Evolutionary conservation across 2,113 vertebrate genomes (phyloP).

Genomic region (Lophochroa leadbeateri): DNA sequence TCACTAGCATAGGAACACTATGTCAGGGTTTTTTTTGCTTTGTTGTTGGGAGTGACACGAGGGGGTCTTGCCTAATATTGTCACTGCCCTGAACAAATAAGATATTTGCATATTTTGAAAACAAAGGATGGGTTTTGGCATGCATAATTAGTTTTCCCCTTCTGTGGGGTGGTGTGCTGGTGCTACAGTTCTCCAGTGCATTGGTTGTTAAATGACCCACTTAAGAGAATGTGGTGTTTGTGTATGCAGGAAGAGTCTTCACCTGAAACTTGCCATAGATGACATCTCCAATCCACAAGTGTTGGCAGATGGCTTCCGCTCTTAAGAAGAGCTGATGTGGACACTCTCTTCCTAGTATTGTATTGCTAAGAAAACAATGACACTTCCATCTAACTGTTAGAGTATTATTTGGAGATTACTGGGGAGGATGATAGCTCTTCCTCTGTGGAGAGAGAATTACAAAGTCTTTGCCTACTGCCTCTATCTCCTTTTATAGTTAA

Average conservation of each 20-base stretch:
- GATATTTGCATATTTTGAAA: not conserved
- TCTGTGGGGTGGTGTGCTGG: not conserved
- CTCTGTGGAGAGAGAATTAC: not conserved
- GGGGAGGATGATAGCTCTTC: not conserved
- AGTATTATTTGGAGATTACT: not conserved
- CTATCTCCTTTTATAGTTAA: not conserved
- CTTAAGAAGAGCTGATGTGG: conserved; percentile 30
- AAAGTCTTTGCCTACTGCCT: not conserved
- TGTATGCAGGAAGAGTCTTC: conserved; percentile 25
- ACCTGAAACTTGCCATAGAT: conserved; percentile 34
- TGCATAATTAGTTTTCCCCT: not conserved
- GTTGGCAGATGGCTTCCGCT: conserved; percentile 63
- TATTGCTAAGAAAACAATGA: conserved; percentile 58
- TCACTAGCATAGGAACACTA: not conserved
- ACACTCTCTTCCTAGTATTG: conserved; percentile 68
- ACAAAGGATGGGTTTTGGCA: not conserved
- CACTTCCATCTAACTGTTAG: not conserved
- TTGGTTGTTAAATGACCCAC: not conserved
- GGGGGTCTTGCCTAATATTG: not conserved
- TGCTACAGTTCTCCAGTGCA: not conserved
- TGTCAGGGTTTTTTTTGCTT: not conserved
- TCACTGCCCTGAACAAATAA: not conserved
- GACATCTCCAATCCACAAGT: conserved; percentile 23
- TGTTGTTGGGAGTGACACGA: not conserved
- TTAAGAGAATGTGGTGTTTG: not conserved